A percentile compares a stretch with the other conserved stretches of the same genome.
Evolutionary conservation across 2,888 invertebrate species (phyloP).

Genomic region (Trichacis sp.): DNA sequence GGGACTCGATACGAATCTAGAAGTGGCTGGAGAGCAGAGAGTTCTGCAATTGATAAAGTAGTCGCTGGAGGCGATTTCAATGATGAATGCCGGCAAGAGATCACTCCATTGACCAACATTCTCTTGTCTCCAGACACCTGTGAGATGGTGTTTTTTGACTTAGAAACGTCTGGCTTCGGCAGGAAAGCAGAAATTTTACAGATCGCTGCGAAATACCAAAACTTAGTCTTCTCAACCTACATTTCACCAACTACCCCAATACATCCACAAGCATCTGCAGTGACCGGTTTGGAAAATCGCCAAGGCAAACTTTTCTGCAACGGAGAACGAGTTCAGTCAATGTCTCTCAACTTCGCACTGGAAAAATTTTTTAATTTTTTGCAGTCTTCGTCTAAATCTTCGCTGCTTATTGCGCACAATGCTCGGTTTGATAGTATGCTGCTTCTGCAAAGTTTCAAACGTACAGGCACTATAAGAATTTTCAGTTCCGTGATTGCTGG

Average conservation of each 20-base stretch:
- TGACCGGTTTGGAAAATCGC: constrained; percentile 8
- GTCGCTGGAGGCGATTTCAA: not conserved
- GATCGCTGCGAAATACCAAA: constrained; percentile 12
- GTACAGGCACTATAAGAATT: not conserved
- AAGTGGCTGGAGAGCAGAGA: not conserved
- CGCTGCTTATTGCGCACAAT: constrained; percentile 21
- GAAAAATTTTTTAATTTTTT: constrained; percentile 15
- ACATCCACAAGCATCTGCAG: constrained; percentile 1
- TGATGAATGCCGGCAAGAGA: no score
- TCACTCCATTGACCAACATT: not conserved
- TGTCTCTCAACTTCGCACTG: not conserved
- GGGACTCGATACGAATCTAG: not conserved
- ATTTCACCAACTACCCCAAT: constrained; percentile 11
- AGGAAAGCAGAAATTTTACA: constrained; percentile 18
- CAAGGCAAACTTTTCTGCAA: constrained; percentile 10
- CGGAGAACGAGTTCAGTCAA: constrained; percentile 8
- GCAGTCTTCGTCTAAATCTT: not conserved
- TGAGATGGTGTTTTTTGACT: constrained; percentile 16
- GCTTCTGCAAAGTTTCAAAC: not conserved
- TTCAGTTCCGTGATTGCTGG: constrained; percentile 6
- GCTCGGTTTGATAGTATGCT: constrained; percentile 13
- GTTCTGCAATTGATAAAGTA: not conserved
- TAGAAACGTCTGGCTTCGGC: constrained; percentile 17
- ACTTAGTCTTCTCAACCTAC: constrained; percentile 13
- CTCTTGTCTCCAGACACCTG: not conserved